A percentile compares a stretch with the other conserved stretches of the same genome.
phyloP scores from a whole-genome alignment of 1,140 invertebrate genomes.

The Diachasmimorpha longicaudata region DNA sequence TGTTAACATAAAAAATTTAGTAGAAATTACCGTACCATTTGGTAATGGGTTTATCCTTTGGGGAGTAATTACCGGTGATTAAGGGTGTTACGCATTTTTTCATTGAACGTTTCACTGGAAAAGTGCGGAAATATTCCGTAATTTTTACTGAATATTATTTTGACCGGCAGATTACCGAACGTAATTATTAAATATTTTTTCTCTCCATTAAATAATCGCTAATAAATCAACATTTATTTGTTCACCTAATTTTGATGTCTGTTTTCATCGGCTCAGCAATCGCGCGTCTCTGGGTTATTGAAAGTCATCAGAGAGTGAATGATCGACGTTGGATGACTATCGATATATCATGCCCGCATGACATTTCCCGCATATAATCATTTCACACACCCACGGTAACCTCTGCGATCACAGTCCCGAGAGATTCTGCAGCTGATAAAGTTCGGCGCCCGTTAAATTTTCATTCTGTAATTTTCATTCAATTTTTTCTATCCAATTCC shows the following conservation, averaged over 20 bases:
- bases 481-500: background rate
- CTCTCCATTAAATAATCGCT: no score
- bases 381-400: slow-evolving; percentile 32
- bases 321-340: background rate
- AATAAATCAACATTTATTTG: no score
- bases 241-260: background rate
- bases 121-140: no score
- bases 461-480: background rate
- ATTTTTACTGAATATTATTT: no score
- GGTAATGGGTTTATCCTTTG: no score
- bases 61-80: no score
- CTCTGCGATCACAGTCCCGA: slow-evolving; percentile 2
- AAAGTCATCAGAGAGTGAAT: background rate
- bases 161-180: no score
- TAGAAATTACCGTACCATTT: no score
- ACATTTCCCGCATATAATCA: slow-evolving; percentile 34
- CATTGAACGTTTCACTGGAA: no score
- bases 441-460: background rate
- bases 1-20: no score
- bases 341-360: slow-evolving; percentile 27
- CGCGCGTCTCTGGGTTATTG: background rate
- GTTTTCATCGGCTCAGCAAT: background rate
- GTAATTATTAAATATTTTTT: no score
- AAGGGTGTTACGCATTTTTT: no score
- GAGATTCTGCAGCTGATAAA: background rate